Evolutionary conservation across 2,113 vertebrate species (phyloP), one percentile per base, ranked within the genome.

Genomic region (Xyliphius kryptos): DNA sequence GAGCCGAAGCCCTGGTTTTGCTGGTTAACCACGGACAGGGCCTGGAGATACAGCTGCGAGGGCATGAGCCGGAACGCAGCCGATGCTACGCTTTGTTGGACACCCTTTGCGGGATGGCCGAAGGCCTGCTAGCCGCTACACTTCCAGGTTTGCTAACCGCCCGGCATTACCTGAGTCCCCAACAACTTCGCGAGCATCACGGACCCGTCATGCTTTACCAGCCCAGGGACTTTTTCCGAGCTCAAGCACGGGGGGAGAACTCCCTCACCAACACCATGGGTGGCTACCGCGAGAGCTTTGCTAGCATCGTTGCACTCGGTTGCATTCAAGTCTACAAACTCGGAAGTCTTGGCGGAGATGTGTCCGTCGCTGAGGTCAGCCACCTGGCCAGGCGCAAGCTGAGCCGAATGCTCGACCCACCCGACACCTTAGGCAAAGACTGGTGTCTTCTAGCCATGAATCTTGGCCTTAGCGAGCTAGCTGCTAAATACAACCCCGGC

Each of bases 381-480:
- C 84, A 91, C 1, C 76, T 98, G 73, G 91, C 89, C 3, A 89
- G 90, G 63, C 84, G 96, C 69, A 97, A 95, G 75, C 85, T 99
- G 4, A 91, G 93, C 61, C 90, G 94, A 65, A 86, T 99, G 81
- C 81, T 99, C 76, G 95, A 99, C 86, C 92, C 92, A 0, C 95
- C 92, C 0, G 96, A 99, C 73, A 90, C 95, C 21, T 88, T 98
- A 79, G 96, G 96, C 51, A 99, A 99, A 78, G 96, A 98, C 69
- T 99, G 96, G 94, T 99, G 95, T 82, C 91, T 99, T 79, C 86
- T 99, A 22, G 96, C 96, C 75, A 99, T 97, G 93, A 98, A 97
- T 83, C 80, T 99, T 55, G 93, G 94, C 65, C 92, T 98, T 48
- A 89, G 90, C 0, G 93, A 98, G 3, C 81, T 99, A 56, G 93